Evolutionary conservation across 1,140 invertebrate genomes (phyloP).

Genomic region (Formica selysi): DNA sequence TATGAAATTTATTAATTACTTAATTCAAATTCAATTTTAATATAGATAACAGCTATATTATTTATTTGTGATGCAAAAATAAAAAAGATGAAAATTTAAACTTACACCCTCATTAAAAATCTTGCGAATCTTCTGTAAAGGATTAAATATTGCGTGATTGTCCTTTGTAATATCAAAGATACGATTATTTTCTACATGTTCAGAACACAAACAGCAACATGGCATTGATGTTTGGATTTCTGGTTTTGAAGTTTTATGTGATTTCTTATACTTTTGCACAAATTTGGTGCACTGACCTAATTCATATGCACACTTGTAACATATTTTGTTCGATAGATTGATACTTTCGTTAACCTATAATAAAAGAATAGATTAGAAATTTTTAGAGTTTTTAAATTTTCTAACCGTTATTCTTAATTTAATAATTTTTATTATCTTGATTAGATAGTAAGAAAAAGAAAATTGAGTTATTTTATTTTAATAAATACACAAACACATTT

Average conservation of each 20-base stretch:
- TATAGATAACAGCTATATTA: neutral
- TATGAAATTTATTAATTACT: neutral
- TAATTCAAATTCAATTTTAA: neutral
- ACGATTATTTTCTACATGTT: slow-evolving; percentile 69
- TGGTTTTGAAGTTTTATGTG: slow-evolving; percentile 14
- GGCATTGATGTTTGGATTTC: neutral
- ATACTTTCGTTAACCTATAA: slow-evolving; percentile 69
- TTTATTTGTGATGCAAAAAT: neutral
- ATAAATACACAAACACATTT: neutral
- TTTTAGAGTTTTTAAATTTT: neutral
- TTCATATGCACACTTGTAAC: slow-evolving; percentile 85
- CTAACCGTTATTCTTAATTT: neutral
- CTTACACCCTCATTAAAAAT: slow-evolving; percentile 80
- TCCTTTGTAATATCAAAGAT: slow-evolving; percentile 80
- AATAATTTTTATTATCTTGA: neutral
- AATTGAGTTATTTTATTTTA: too few relatives aligned
- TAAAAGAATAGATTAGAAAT: neutral
- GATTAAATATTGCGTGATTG: slow-evolving; percentile 66
- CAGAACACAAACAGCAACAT: slow-evolving; percentile 77
- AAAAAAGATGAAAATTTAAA: neutral
- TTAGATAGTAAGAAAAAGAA: neutral
- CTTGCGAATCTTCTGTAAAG: slow-evolving; percentile 76
- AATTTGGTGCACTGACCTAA: slow-evolving; percentile 82
- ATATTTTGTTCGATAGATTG: slow-evolving; percentile 77
- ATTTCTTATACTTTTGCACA: slow-evolving; percentile 79